These are phyloP conservation scores for Strix uralensis DNA, from an alignment of 2,113 vertebrate species.

Conservation along the genomic window DNA sequence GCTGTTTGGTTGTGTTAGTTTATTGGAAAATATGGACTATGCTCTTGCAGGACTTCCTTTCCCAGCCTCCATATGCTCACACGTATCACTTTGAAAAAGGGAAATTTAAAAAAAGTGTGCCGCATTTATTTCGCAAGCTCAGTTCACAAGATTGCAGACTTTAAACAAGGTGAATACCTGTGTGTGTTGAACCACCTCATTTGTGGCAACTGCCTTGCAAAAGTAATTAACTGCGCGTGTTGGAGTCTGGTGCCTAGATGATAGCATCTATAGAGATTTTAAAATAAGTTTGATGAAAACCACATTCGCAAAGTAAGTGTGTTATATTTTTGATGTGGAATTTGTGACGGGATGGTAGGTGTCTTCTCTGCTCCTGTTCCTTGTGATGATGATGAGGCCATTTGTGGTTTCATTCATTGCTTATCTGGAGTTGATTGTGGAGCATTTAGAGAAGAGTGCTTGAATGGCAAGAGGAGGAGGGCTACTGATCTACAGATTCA, in stretches of 20 bases:
- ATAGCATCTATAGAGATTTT: not conserved
- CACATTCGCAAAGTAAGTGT: not conserved
- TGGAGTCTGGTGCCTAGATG: not conserved
- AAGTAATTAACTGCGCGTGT: not conserved
- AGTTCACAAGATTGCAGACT: not conserved
- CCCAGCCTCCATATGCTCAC: not conserved
- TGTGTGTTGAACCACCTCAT: not conserved
- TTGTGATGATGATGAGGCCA: not conserved
- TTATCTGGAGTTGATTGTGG: not conserved
- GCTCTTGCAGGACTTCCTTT: not conserved
- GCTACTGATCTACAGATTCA: not conserved
- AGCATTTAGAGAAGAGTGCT: not conserved
- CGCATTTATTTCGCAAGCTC: not conserved
- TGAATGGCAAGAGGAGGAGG: not conserved
- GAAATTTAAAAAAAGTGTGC: not conserved
- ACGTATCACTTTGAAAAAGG: not conserved
- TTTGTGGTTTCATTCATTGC: not conserved
- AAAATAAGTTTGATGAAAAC: not conserved
- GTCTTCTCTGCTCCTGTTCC: not conserved
- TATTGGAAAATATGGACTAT: not conserved
- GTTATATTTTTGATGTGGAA: not conserved
- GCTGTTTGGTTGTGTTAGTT: not conserved
- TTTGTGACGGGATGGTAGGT: not conserved
- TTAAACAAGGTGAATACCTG: not conserved
- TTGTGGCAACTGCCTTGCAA: not conserved